Base-by-base conservation (phyloP, 2,797 vertebrate species). In the Rhynchonycteris naso region DNA sequence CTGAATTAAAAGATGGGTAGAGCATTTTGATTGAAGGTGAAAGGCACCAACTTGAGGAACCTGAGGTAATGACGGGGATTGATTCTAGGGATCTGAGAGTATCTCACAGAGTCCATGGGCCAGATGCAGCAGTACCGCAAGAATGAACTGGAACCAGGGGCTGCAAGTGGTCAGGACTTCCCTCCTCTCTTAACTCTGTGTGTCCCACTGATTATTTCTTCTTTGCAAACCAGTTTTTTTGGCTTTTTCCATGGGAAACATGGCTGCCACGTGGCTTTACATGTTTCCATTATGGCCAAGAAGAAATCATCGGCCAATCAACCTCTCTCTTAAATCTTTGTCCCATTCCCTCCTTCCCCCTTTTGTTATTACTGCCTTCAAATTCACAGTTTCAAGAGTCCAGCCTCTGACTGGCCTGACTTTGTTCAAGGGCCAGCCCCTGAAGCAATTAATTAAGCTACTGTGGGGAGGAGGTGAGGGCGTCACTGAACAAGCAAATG, bases 1-100 rank as follows among this genome's bases (percentile, higher is more conserved):
- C 59, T 47, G 85, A 95, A 68, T 93, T 95, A 30, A 61, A 96
- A 93, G 63, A 76, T 83, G n/a, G 22, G 18, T 19, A 78, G 56
- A 93, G 6, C 21, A 78, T 91, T 76, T 35, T 65, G 47, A 72
- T 33, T 88, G 35, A 38, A 94, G 78, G 12, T 91, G 72, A 79
- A 72, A 93, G 50, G 30, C 35, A 76, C 22, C 35, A 83, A 68
- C 35, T 83, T 18, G 18, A 88, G 50, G 35, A 71, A 56, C 12
- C 30, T 91, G 79, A 16, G 43, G 16, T 59, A 69, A 66, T 68
- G 84, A 28, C 33, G 4, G 22, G 14, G 18, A 28, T 58, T 38
- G 11, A 63, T 10, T 72, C 12, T 28, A 8, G 50, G 54, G 43
- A 50, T 65, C 28, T 52, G 88, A 72, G 38, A 71, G 1, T n/a